Evolutionary conservation across 2,888 invertebrate species (phyloP).

Genomic region (Tetragonisca angustula): DNA sequence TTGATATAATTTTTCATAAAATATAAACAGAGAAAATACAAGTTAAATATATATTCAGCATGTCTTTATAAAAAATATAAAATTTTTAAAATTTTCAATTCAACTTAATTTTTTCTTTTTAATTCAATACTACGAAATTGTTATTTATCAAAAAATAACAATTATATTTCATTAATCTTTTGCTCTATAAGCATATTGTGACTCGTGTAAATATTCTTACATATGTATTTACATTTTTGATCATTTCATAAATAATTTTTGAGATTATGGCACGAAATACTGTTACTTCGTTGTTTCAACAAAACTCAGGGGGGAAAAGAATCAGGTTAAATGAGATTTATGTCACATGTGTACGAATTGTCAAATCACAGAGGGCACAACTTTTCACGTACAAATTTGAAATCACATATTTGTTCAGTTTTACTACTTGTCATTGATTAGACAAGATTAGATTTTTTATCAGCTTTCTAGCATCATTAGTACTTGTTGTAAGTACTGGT

Average conservation of each 20-base stretch:
- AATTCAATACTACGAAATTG: neutral
- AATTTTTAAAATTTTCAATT: neutral
- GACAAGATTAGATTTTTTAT: conserved; percentile 61
- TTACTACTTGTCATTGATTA: conserved; percentile 27
- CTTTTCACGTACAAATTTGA: conserved; percentile 41
- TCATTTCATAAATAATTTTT: neutral
- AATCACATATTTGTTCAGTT: conserved; percentile 31
- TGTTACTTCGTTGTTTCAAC: neutral
- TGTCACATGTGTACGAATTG: neutral
- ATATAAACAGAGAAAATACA: conserved; percentile 15
- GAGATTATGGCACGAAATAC: neutral
- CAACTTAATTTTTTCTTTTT: neutral
- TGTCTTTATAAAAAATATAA: neutral
- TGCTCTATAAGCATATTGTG: no score
- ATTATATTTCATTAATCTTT: neutral
- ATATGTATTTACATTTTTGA: no score
- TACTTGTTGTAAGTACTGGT: neutral
- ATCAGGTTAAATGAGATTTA: conserved; percentile 33
- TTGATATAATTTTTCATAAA: neutral
- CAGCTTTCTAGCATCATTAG: neutral
- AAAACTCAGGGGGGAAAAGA: neutral
- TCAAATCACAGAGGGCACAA: conserved; percentile 21
- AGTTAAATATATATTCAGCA: neutral
- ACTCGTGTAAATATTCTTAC: neutral
- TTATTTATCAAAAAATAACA: neutral